Evolutionary conservation across 2,888 invertebrate species (phyloP).

Genomic region (Caenorhabditis sinica): DNA sequence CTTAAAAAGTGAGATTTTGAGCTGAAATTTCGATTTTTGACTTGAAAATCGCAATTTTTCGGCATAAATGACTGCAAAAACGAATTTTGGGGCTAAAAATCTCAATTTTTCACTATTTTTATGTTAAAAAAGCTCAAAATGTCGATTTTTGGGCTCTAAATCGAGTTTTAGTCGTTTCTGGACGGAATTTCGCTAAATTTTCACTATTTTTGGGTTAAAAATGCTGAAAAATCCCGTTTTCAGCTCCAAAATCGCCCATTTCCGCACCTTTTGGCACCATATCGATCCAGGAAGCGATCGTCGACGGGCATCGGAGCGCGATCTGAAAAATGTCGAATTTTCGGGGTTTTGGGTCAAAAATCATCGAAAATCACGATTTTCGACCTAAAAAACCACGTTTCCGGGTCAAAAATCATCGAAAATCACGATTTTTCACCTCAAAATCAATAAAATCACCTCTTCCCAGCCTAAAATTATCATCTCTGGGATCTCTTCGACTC

Average conservation of each 20-base stretch:
- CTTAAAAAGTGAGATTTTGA: neutral
- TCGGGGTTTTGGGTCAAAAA: neutral
- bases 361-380: neutral
- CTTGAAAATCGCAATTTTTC: neutral
- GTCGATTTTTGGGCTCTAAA: no score
- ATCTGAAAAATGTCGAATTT: conserved; percentile 25
- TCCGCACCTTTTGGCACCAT: conserved; percentile 48
- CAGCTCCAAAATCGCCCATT: neutral
- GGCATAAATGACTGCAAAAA: neutral
- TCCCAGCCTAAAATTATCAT: neutral
- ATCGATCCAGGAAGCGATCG: conserved; percentile 33
- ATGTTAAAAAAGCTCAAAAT: no score
- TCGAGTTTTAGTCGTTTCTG: no score
- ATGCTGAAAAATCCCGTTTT: neutral
- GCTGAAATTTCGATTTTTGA: no score
- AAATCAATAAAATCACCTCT: neutral
- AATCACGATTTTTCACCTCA: neutral
- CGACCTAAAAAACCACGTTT: neutral
- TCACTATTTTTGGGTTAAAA: neutral
- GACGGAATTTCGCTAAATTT: no score
- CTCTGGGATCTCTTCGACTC: neutral
- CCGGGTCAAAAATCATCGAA: no score
- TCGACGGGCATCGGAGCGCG: conserved; percentile 41
- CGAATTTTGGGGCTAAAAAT: neutral
- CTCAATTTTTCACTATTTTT: no score